Conservation (phyloP, 2,888 invertebrate species). For the Drosophila meridiana region DNA sequence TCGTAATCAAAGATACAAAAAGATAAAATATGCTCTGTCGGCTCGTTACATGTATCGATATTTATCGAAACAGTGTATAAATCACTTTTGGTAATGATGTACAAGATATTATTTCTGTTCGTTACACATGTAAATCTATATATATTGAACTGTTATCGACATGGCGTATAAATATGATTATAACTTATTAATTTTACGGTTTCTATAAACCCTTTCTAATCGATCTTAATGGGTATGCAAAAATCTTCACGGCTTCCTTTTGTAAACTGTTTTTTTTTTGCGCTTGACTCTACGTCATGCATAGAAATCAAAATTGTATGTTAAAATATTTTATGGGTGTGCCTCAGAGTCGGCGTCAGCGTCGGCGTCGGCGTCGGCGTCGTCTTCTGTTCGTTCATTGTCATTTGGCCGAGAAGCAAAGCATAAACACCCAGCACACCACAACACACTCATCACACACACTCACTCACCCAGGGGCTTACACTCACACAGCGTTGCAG, state of each 20-base stretch:
- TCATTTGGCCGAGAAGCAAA: conserved; percentile 46
- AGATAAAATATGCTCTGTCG: too few relatives aligned
- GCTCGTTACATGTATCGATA: too few relatives aligned
- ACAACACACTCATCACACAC: conserved; percentile 24
- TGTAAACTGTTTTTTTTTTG: conserved; percentile 25
- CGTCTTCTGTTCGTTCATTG: conserved; percentile 57
- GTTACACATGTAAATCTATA: neutral
- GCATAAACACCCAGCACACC: conserved; percentile 35
- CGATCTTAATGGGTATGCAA: conserved; percentile 18
- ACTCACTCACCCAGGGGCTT: conserved; percentile 9
- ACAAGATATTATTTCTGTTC: too few relatives aligned
- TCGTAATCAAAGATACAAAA: too few relatives aligned
- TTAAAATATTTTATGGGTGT: conserved; percentile 65
- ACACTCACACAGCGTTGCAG: conserved; percentile 34
- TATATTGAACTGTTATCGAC: neutral
- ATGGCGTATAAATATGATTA: neutral
- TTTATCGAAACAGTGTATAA: too few relatives aligned
- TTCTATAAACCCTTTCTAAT: neutral
- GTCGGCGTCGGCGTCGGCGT: conserved; percentile 5
- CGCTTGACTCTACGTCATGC: conserved; percentile 44
- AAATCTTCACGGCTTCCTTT: conserved; percentile 53
- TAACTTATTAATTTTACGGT: neutral
- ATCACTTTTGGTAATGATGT: too few relatives aligned
- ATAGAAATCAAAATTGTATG: conserved; percentile 71
- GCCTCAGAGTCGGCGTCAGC: conserved; percentile 22